Evolutionary conservation across 2,113 vertebrate species (phyloP).

Genomic region (Serinus canaria): DNA sequence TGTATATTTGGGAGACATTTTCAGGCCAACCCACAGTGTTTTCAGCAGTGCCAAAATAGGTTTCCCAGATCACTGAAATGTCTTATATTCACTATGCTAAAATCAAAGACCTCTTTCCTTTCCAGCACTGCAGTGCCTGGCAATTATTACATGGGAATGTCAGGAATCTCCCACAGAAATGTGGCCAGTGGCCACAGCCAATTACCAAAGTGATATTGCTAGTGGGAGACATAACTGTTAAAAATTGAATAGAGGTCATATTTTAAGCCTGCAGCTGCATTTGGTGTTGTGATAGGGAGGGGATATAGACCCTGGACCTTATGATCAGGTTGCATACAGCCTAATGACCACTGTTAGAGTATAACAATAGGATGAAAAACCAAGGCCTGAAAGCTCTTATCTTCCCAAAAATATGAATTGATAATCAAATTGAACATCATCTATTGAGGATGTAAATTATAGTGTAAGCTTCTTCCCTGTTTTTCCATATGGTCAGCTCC

Average conservation of each 20-base stretch:
- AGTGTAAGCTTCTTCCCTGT: neutral
- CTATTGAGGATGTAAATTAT: neutral
- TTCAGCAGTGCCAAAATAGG: neutral
- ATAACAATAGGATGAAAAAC: neutral
- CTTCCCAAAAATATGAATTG: neutral
- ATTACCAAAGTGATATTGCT: neutral
- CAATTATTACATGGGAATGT: neutral
- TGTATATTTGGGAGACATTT: neutral
- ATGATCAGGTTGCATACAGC: neutral
- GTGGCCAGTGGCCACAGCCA: neutral
- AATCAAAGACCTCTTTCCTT: neutral
- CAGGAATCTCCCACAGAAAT: neutral
- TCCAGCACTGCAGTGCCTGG: neutral
- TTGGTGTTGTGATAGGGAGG: neutral
- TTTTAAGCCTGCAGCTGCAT: neutral
- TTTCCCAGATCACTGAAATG: neutral
- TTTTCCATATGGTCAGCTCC: neutral
- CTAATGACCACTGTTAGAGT: neutral
- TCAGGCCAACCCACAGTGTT: neutral
- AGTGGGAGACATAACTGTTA: neutral
- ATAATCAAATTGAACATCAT: neutral
- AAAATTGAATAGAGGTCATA: neutral
- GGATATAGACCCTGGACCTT: rapidly evolving
- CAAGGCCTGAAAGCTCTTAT: rapidly evolving
- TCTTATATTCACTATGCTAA: neutral